Conservation (phyloP, 2,797 vertebrate genomes). For the Corythornis leucogaster region DNA sequence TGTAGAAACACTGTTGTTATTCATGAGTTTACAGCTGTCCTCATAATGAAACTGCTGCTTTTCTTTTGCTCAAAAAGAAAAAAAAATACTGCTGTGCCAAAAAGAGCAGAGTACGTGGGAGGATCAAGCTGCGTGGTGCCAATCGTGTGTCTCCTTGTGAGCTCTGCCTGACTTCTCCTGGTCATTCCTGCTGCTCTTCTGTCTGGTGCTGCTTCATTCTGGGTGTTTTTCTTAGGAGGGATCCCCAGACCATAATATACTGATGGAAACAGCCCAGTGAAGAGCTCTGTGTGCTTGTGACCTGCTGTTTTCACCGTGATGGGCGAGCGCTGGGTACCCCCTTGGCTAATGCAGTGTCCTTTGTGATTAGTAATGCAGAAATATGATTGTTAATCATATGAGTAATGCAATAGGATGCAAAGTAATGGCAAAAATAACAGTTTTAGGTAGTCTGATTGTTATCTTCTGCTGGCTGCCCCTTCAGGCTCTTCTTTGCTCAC, state of each 20-base stretch:
- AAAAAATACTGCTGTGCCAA: background rate
- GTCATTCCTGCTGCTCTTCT: background rate
- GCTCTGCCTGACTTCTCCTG: background rate
- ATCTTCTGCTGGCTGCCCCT: background rate
- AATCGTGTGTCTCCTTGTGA: fast-evolving
- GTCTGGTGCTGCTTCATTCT: background rate
- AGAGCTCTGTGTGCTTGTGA: background rate
- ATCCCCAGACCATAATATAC: fast-evolving
- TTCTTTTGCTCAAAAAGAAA: background rate
- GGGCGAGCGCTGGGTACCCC: too few relatives aligned
- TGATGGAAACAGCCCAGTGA: background rate
- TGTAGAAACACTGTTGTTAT: background rate
- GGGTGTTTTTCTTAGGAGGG: background rate
- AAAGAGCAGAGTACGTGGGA: background rate
- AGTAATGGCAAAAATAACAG: background rate
- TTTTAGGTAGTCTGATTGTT: background rate
- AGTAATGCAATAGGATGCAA: background rate
- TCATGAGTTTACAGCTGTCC: background rate
- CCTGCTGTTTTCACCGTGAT: too few relatives aligned
- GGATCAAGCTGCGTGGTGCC: background rate
- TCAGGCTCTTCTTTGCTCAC: background rate
- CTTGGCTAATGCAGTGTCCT: background rate
- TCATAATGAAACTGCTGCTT: background rate
- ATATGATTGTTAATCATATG: background rate
- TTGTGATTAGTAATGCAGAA: background rate